Evolutionary conservation across 2,888 invertebrate species (phyloP).

Genomic region (Gryllus longicercus): DNA sequence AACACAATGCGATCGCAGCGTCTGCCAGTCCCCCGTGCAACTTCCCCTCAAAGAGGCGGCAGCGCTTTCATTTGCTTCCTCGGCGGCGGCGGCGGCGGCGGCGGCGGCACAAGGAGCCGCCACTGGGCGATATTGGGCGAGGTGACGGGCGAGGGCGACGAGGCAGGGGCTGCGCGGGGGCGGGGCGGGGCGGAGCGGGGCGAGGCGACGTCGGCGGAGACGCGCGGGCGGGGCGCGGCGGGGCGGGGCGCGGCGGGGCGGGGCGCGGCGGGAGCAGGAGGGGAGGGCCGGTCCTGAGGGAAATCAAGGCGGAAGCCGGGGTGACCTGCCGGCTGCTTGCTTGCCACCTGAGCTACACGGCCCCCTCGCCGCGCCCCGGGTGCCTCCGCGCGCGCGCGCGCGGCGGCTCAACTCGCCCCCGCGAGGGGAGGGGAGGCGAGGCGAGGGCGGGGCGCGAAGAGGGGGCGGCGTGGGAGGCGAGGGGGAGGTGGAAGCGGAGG

Average conservation of each 20-base stretch:
- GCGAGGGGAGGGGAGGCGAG: background rate
- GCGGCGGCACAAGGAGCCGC: background rate
- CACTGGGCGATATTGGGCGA: background rate
- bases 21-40: background rate
- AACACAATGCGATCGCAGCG: background rate
- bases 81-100: background rate
- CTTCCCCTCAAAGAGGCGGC: background rate
- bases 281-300: constrained; percentile 31
- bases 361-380: constrained; percentile 2
- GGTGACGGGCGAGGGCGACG: background rate
- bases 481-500: too few relatives aligned
- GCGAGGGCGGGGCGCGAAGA: background rate
- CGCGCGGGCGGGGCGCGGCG: constrained; percentile 18
- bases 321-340: constrained; percentile 9
- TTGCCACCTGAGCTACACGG: background rate
- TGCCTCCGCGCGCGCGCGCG: background rate
- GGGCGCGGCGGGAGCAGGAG: constrained; percentile 22
- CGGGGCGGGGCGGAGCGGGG: constrained; percentile 9
- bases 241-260: too few relatives aligned
- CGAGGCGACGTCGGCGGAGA: background rate
- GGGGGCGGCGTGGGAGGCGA: background rate
- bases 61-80: background rate
- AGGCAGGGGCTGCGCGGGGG: background rate
- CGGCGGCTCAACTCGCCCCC: background rate
- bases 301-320: constrained; percentile 30